Percentiles rank a stretch among this genome's conserved stretches.
phyloP scores from a whole-genome alignment of 2,797 vertebrate genomes.

The Anabacerthia variegaticeps region DNA sequence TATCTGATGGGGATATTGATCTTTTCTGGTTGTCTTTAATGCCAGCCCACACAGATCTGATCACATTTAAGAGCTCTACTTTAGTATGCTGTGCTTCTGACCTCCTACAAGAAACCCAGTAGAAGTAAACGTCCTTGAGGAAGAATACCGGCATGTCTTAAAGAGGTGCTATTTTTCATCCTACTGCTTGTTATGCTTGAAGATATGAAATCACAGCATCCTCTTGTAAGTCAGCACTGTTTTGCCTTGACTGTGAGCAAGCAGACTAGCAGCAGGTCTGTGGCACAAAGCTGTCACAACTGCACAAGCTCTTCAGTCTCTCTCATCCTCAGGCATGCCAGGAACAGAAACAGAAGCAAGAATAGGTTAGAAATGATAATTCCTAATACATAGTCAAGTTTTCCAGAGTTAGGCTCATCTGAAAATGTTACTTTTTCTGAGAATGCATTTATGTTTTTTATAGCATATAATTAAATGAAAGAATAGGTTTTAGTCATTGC shows the following conservation, averaged over 20 bases:
- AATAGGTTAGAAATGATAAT: background rate
- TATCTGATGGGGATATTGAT: background rate
- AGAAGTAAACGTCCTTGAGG: background rate
- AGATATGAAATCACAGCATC: background rate
- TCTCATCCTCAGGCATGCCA: accelerated
- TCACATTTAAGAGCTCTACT: background rate
- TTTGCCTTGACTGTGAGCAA: background rate
- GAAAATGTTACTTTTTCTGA: background rate
- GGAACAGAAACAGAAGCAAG: background rate
- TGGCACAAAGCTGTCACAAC: background rate
- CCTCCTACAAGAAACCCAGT: background rate
- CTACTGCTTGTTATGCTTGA: background rate
- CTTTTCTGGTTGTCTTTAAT: background rate
- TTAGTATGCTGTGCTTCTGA: background rate
- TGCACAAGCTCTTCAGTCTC: background rate
- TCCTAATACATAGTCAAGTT: background rate
- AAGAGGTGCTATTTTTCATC: background rate
- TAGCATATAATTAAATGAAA: background rate
- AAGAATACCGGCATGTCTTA: background rate
- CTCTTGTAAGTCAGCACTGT: background rate
- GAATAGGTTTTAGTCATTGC: background rate
- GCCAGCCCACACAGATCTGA: background rate
- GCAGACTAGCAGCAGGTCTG: background rate
- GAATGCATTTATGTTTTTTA: background rate
- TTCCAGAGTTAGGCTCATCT: background rate